phyloP scores from a whole-genome alignment of 2,888 invertebrate genomes.

The Melipona beecheii region DNA sequence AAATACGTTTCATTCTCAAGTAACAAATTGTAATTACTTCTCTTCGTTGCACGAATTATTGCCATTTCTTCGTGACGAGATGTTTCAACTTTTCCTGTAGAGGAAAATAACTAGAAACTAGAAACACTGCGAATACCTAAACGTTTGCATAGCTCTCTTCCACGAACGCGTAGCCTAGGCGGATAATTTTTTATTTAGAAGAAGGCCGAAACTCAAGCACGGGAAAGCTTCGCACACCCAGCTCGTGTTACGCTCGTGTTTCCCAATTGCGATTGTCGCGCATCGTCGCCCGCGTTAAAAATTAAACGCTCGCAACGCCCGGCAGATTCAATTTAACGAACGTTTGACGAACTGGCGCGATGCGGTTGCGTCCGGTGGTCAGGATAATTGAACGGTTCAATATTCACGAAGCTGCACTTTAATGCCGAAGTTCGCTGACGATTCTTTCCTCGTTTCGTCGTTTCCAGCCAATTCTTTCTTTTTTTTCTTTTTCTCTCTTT shows the following conservation, averaged over 20 bases:
- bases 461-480: background rate
- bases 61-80: too few species aligned
- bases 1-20: too few species aligned
- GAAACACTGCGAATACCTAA: too few species aligned
- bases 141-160: too few species aligned
- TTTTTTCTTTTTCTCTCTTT: background rate
- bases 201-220: background rate
- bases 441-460: too few species aligned
- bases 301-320: conserved; percentile 18
- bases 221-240: too few species aligned
- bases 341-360: conserved; percentile 41
- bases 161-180: too few species aligned
- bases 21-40: too few species aligned
- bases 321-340: conserved; percentile 33
- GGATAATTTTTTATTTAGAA: too few species aligned
- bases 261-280: background rate
- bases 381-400: conserved; percentile 43
- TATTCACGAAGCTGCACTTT: conserved; percentile 30
- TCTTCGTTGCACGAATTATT: too few species aligned
- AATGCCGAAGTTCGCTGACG: conserved; percentile 39
- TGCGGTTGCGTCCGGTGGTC: conserved; percentile 25
- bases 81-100: too few species aligned
- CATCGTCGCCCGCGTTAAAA: conserved; percentile 14
- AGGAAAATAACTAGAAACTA: too few species aligned
- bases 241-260: background rate